A percentile compares a stretch with the other conserved stretches of the same genome.
Conservation (phyloP, 2,113 vertebrate genomes). For the Nicator chloris region DNA sequence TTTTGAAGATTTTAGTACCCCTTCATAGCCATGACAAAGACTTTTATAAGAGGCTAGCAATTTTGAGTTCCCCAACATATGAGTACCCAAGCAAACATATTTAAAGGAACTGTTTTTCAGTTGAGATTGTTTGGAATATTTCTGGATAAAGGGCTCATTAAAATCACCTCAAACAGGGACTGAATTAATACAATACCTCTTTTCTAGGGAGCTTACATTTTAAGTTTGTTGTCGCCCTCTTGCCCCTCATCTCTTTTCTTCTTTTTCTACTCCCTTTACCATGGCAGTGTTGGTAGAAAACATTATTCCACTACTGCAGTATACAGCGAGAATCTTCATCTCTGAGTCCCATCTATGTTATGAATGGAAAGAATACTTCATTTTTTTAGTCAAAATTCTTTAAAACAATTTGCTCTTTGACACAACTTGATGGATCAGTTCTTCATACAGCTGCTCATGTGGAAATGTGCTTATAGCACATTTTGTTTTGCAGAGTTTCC, state of each 20-base stretch:
- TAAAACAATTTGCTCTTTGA: neutral
- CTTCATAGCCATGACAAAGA: neutral
- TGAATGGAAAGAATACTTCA: neutral
- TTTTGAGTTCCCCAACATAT: neutral
- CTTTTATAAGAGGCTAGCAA: neutral
- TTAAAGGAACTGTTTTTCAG: neutral
- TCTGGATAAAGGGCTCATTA: neutral
- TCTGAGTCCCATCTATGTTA: neutral
- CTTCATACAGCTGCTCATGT: neutral
- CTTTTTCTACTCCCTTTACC: neutral
- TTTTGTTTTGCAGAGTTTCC: constrained; percentile 9
- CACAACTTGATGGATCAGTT: neutral
- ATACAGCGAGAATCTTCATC: neutral
- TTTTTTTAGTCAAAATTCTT: neutral
- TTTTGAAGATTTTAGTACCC: neutral
- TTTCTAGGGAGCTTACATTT: neutral
- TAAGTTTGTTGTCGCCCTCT: neutral
- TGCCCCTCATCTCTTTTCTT: neutral
- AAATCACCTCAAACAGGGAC: neutral
- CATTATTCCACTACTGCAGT: neutral
- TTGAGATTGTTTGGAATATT: neutral
- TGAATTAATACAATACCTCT: neutral
- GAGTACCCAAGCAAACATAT: neutral
- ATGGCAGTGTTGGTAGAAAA: neutral
- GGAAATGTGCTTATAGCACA: neutral